A percentile compares a stretch with the other conserved stretches of the same genome.
These are phyloP conservation scores for Clarias magur DNA, from an alignment of 2,113 vertebrate genomes.

Conservation along the genomic window DNA sequence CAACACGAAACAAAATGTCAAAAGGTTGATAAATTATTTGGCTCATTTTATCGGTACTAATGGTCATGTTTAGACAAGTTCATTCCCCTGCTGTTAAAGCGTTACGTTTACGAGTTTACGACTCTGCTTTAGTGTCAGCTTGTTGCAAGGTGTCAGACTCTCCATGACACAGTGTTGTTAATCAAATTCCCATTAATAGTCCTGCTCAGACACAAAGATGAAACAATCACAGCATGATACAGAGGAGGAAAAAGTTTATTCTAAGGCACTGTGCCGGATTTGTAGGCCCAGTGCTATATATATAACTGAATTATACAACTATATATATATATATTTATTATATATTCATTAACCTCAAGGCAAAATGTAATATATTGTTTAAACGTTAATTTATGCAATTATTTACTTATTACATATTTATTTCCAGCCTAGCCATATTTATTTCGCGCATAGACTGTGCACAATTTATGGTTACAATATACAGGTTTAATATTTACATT, in stretches of 20 bases:
- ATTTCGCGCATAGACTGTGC: neutral
- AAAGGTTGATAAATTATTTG: neutral
- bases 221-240: slow-evolving; percentile 40
- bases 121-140: neutral
- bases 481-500: too few species aligned
- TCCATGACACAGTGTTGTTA: slow-evolving; percentile 59
- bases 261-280: neutral
- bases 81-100: slow-evolving; percentile 14
- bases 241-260: slow-evolving; percentile 33
- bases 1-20: neutral
- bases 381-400: neutral
- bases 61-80: neutral
- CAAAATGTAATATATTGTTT: too few species aligned
- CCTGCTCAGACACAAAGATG: slow-evolving; percentile 44
- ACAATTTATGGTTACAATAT: neutral
- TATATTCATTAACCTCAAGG: too few species aligned
- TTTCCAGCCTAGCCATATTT: too few species aligned
- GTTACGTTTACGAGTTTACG: neutral
- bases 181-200: slow-evolving; percentile 53
- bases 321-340: neutral
- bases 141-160: slow-evolving; percentile 43
- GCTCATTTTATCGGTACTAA: neutral
- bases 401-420: neutral
- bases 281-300: neutral
- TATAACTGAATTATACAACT: neutral